Percentiles rank a stretch among this genome's conserved stretches.
These are phyloP conservation scores for Icerya purchasi DNA, from an alignment of 2,888 invertebrate species.

Conservation along the genomic window DNA sequence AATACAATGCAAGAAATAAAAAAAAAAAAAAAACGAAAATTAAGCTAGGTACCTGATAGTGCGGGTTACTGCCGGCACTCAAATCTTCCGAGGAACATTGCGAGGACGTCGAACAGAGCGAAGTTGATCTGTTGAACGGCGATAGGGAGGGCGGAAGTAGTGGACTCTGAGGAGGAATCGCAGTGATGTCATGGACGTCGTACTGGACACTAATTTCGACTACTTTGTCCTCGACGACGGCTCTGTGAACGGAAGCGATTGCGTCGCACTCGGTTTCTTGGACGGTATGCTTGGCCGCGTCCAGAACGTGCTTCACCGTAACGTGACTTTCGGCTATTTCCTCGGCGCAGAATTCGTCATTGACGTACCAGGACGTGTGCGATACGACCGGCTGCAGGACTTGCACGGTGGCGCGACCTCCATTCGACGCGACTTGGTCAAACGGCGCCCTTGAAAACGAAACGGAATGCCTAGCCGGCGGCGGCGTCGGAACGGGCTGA, in stretches of 20 bases:
- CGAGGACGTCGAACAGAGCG: too few relatives aligned
- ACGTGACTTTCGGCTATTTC: conserved; percentile 14
- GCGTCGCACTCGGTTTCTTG: conserved; percentile 5
- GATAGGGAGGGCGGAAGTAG: too few relatives aligned
- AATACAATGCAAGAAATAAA: too few relatives aligned
- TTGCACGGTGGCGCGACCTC: not conserved
- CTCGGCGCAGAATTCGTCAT: conserved; percentile 16
- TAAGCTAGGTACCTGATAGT: too few relatives aligned
- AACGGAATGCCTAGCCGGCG: not conserved
- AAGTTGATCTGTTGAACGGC: too few relatives aligned
- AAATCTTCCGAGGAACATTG: too few relatives aligned
- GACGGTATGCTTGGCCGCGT: conserved; percentile 3
- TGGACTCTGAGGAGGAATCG: too few relatives aligned
- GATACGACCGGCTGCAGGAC: conserved; percentile 5
- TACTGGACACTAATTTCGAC: not conserved
- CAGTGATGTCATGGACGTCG: not conserved
- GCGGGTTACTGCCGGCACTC: too few relatives aligned
- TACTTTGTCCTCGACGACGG: not conserved
- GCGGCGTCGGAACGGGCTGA: not conserved
- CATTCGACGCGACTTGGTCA: not conserved
- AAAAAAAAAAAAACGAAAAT: too few relatives aligned
- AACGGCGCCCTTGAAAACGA: not conserved
- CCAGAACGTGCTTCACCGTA: conserved; percentile 13
- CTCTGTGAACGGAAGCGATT: not conserved
- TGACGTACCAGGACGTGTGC: conserved; percentile 17